phyloP scores from a whole-genome alignment of 1,140 invertebrate genomes.

The Parasteatoda tepidariorum region DNA sequence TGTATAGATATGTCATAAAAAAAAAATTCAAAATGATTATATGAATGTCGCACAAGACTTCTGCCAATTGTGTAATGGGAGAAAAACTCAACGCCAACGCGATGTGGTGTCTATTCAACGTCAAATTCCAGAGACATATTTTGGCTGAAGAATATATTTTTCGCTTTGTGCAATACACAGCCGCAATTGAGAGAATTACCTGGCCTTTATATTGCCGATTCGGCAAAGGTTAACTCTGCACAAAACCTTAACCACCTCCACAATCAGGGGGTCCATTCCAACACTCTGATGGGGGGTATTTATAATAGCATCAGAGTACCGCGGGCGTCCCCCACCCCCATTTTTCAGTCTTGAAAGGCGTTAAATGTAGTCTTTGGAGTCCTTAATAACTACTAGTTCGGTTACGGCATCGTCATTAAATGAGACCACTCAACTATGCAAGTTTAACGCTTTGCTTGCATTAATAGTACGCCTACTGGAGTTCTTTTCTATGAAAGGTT shows the following conservation, averaged over 20 bases:
- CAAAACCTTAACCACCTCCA: conserved; percentile 35
- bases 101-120: conserved; percentile 27
- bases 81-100: not conserved
- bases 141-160: conserved; percentile 9
- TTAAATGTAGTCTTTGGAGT: conserved; percentile 25
- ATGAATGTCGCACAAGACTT: not conserved
- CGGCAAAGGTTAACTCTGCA: conserved; percentile 21
- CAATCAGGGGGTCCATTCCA: conserved; percentile 44
- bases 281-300: not conserved
- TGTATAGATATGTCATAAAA: not conserved
- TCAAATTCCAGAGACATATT: conserved; percentile 45
- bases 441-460: not conserved
- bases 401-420: conserved; percentile 38
- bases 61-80: not conserved
- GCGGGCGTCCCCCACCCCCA: not conserved
- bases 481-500: not conserved
- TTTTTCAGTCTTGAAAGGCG: conserved; percentile 28
- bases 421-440: conserved; percentile 12
- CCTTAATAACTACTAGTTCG: conserved; percentile 6
- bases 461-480: not conserved
- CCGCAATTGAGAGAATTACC: conserved; percentile 11
- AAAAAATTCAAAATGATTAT: not conserved
- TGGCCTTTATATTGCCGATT: conserved; percentile 9
- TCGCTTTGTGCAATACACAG: not conserved
- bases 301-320: conserved; percentile 1